phyloP scores from a whole-genome alignment of 2,113 vertebrate species.

The Salvelinus alpinus region DNA sequence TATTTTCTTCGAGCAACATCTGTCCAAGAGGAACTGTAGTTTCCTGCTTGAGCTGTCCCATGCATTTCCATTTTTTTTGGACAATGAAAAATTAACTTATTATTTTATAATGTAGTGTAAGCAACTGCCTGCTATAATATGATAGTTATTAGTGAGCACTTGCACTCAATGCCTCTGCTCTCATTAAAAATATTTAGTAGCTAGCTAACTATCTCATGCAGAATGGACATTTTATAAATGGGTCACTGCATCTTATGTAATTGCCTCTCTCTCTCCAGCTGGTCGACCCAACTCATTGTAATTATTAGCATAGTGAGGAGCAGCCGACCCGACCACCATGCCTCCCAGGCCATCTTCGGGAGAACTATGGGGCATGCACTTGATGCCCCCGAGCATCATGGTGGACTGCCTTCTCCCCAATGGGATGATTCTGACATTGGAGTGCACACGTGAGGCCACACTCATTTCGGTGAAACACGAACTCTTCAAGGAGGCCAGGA shows the following conservation, averaged over 20 bases:
- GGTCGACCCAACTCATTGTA: constrained; percentile 47
- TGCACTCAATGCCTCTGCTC: neutral
- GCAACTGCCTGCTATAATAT: neutral
- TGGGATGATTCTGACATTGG: constrained; percentile 96
- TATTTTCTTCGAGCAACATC: too few species aligned
- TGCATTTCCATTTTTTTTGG: too few species aligned
- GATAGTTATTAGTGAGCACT: neutral
- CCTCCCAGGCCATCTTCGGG: constrained; percentile 96
- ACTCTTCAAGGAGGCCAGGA: constrained; percentile 96
- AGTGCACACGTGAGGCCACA: constrained; percentile 98
- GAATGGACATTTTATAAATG: constrained; percentile 19
- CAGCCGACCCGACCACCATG: constrained; percentile 73
- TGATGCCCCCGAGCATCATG: constrained; percentile 96
- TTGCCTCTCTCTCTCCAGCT: constrained; percentile 42
- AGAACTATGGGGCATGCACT: constrained; percentile 98
- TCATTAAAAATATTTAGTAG: neutral
- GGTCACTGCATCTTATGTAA: constrained; percentile 32
- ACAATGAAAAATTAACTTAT: too few species aligned
- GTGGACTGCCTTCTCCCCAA: constrained; percentile 97
- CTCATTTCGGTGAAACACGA: constrained; percentile 96
- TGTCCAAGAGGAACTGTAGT: too few species aligned
- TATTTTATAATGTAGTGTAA: neutral
- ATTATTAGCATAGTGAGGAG: constrained; percentile 50
- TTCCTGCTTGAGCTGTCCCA: too few species aligned
- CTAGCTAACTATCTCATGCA: neutral